Base-by-base conservation (phyloP, 2,113 vertebrate species). In the Brachirus orientalis region DNA sequence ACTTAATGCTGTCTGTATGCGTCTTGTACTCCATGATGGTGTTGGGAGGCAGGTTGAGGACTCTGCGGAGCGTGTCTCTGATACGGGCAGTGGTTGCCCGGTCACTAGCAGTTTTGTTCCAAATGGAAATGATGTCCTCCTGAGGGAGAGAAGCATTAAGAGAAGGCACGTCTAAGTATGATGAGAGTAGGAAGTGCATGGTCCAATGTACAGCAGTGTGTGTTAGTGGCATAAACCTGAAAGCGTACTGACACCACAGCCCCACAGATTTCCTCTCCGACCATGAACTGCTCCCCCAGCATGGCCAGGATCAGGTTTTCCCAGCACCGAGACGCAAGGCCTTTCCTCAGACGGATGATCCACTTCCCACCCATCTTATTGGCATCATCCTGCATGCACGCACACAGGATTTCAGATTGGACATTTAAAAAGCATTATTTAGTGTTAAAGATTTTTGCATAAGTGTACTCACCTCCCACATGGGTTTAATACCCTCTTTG, bases 11-110 rank as follows among this genome's bases (percentile, higher is more conserved):
- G 92, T 94, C 94, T 38, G 91, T 94, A 79, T 94, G 94, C 9
- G 92, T 94, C 89, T 94, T 94, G 88, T 94, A 94, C 82, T 94
- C 94, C 93, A 94, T 94, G 77, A 94, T 94, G 77, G 94, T 94
- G 82, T 94, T 94, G 55, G 94, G 94, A 3, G 94, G 94, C 48
- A 94, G 89, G 86, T 95, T 95, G 19, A 95, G 89, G 52, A 94
- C 94, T 82, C 94, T 55, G 20, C 94, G 91, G 46, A 95, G 86
- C 0, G 94, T 95, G 86, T 95, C 94, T 86, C 94, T 90, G 80
- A 95, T 94, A 35, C 94, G 93, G 61, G 92, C 89, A 1, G 93
- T 94, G 74, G 94, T 94, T 1, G 90, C 83, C 84, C 94, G 94
- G 85, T 95, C 94, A 33, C 92, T 93, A 1, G 94, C 94, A 0